Percentiles rank a stretch among this genome's conserved stretches.
phyloP scores from a whole-genome alignment of 2,113 vertebrate species.

The Hemichromis elongatus region DNA sequence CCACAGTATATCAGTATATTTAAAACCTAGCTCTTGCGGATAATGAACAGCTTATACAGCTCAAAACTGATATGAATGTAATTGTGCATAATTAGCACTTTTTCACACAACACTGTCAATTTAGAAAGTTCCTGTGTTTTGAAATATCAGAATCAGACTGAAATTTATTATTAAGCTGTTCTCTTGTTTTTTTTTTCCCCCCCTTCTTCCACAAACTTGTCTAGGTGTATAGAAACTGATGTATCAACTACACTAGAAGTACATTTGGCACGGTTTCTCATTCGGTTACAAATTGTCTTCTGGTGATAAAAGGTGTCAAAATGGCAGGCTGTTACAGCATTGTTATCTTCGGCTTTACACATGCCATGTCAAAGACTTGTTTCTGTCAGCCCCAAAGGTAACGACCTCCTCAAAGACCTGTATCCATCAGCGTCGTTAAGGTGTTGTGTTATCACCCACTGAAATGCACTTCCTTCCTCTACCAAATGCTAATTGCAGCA shows the following conservation, averaged over 20 bases:
- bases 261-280: not conserved
- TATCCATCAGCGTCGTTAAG: not conserved
- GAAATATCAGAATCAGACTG: not conserved
- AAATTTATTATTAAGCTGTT: not conserved
- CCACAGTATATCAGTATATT: not conserved
- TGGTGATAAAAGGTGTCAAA: not conserved
- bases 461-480: not conserved
- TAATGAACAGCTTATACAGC: not conserved
- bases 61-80: not conserved
- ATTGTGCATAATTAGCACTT: not conserved
- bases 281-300: not conserved
- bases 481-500: slow-evolving; percentile 19
- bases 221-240: too few species aligned
- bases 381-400: not conserved
- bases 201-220: not conserved
- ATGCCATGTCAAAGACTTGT: not conserved
- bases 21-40: not conserved
- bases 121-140: not conserved
- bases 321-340: not conserved
- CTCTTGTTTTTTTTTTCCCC: not conserved
- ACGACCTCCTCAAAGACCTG: not conserved
- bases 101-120: not conserved
- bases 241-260: not conserved
- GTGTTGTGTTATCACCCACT: slow-evolving; percentile 26
- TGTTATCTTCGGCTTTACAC: not conserved